Conservation (phyloP, 2,797 vertebrate genomes). For the Morelia viridis region DNA sequence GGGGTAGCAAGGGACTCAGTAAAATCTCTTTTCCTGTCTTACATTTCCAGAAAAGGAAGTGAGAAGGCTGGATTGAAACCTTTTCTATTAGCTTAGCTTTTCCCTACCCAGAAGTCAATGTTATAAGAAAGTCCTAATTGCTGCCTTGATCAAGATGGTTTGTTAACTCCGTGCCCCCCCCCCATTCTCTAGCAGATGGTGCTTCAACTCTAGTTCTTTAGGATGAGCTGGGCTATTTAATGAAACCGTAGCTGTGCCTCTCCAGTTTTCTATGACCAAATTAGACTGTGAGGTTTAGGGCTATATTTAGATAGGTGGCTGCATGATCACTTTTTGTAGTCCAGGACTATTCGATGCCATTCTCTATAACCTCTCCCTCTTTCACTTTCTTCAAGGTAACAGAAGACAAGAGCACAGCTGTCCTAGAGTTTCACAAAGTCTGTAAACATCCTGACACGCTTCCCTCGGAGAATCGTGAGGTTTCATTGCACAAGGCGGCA, state of each 20-base stretch:
- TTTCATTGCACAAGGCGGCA: constrained; percentile 74
- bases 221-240: neutral
- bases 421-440: constrained; percentile 73
- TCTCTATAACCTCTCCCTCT: constrained; percentile 60
- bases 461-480: constrained; percentile 70
- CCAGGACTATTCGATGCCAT: neutral
- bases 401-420: constrained; percentile 77
- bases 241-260: neutral
- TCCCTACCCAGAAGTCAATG: neutral
- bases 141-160: neutral
- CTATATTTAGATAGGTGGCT: constrained; percentile 25
- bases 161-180: neutral
- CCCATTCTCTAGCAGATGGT: neutral
- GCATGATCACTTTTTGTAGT: neutral
- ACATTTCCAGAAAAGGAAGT: neutral
- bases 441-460: constrained; percentile 69
- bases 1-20: neutral
- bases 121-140: neutral
- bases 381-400: constrained; percentile 71
- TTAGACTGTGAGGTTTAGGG: constrained; percentile 31
- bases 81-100: neutral
- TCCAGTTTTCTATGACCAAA: neutral
- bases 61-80: neutral
- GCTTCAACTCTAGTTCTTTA: neutral
- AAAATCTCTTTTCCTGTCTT: neutral